Evolutionary conservation across 2,888 invertebrate species (phyloP).

Genomic region (Cerastis rubricosa): DNA sequence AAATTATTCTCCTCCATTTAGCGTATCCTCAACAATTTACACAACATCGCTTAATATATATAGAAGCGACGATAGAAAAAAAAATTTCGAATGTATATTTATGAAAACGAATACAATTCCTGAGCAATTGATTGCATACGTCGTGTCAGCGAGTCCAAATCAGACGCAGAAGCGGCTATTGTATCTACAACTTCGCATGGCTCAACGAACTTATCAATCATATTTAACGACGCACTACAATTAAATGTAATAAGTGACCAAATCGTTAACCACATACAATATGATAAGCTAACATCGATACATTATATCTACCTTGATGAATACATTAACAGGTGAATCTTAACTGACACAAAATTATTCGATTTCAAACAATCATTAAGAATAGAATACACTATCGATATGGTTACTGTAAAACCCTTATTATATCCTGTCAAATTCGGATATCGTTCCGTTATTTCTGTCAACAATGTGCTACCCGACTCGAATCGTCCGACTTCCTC

Average conservation of each 20-base stretch:
- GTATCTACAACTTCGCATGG: slow-evolving; percentile 81
- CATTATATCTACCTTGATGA: slow-evolving; percentile 87
- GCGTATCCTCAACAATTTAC: slow-evolving; percentile 85
- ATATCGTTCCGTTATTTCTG: slow-evolving; percentile 74
- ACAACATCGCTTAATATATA: slow-evolving; percentile 77
- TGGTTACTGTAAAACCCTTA: slow-evolving; percentile 86
- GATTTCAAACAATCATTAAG: slow-evolving; percentile 83
- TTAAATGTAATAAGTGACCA: slow-evolving; percentile 78
- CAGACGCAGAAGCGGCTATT: slow-evolving; percentile 79
- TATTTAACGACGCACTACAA: slow-evolving; percentile 84
- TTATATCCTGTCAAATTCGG: slow-evolving; percentile 83
- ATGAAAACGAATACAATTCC: slow-evolving; percentile 88
- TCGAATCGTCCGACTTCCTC: slow-evolving; percentile 68
- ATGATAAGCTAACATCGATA: slow-evolving; percentile 88
- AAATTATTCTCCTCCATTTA: slow-evolving; percentile 77
- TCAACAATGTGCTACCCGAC: slow-evolving; percentile 76
- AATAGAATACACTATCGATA: slow-evolving; percentile 86
- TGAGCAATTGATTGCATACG: slow-evolving; percentile 83
- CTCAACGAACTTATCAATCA: slow-evolving; percentile 78
- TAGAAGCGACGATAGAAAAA: slow-evolving; percentile 82
- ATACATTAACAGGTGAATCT: slow-evolving; percentile 89
- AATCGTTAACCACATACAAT: slow-evolving; percentile 83
- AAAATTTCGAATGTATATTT: slow-evolving; percentile 83
- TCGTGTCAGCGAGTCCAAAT: slow-evolving; percentile 70
- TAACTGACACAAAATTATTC: slow-evolving; percentile 85